Base-by-base conservation (phyloP, 2,797 vertebrate genomes). In the Limosa lapponica region DNA sequence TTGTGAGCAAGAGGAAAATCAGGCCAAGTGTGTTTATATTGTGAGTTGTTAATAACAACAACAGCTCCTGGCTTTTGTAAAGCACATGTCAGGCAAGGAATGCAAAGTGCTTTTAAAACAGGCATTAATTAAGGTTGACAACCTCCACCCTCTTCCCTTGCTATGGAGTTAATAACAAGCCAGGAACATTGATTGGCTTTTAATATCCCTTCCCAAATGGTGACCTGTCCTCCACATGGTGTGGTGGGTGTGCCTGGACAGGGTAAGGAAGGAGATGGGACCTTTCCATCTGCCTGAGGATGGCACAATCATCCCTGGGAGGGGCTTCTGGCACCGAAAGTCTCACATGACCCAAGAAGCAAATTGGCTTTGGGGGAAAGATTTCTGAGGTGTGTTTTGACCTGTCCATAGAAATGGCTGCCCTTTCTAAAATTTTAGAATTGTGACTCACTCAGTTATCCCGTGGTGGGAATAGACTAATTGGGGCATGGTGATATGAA, bases 1-100 rank as follows among this genome's bases (percentile, higher is more conserved):
- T 91, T 93, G 80, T 95, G 64, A 79, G 58, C 1, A 6, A 75
- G 59, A 91, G 66, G 39, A 95, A 91, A 95, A 95, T 88, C 87
- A 89, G 95, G 91, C 77, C 94, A 96, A 91, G 91, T 67, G 82
- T 96, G 91, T 84, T 96, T 95, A 93, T 83, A 39, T 34, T 73
- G 36, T 2, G 3, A 75, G 69, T 34, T 91, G 89, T 90, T 95
- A 86, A 73, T 77, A 84, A 93, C 81, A 94, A 44, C 69, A 82
- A 39, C 71, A 94, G 51, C 69, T 93, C 91, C 75, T 83, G 65
- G 65, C 61, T 79, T 93, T 95, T 95, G 80, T 75, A 61, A 58
- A 84, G 54, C 51, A 24, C 69, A 28, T 5, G 4, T 78, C 85
- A 82, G 66, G 82, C 46, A 88, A 86, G 32, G 75, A 82, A 94